A percentile compares a stretch with the other conserved stretches of the same genome.
Evolutionary conservation across 2,888 invertebrate species (phyloP).

Genomic region (Graphium colonna): DNA sequence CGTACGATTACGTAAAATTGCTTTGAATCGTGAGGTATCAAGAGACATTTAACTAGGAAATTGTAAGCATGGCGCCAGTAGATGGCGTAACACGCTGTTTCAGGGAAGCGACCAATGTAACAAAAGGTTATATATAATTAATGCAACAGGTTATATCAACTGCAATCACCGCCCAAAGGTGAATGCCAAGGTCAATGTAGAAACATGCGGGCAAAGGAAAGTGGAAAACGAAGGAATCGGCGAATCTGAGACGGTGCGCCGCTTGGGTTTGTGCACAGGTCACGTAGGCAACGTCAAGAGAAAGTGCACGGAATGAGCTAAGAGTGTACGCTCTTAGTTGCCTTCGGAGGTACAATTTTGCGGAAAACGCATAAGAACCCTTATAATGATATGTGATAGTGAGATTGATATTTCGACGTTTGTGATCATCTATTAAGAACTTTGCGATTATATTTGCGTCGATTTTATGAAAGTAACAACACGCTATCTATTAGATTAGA

Average conservation of each 20-base stretch:
- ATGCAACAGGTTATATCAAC: too few relatives aligned
- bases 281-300: slow-evolving; percentile 14
- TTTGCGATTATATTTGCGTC: too few relatives aligned
- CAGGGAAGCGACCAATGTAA: too few relatives aligned
- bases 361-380: not conserved
- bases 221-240: slow-evolving; percentile 7
- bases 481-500: too few relatives aligned
- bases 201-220: not conserved
- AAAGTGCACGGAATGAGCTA: slow-evolving; percentile 6
- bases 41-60: not conserved
- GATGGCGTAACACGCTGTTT: not conserved
- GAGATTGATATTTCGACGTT: too few relatives aligned
- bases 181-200: not conserved
- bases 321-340: not conserved
- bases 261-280: slow-evolving; percentile 14
- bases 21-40: not conserved
- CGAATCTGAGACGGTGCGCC: slow-evolving; percentile 1
- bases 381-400: too few relatives aligned
- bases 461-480: too few relatives aligned
- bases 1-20: not conserved
- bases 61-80: not conserved
- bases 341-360: not conserved
- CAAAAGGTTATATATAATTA: too few relatives aligned
- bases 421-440: too few relatives aligned
- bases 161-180: not conserved